Evolutionary conservation across 2,888 invertebrate species (phyloP), one percentile per base, ranked within the genome.

Genomic region (Lobophora halterata): DNA sequence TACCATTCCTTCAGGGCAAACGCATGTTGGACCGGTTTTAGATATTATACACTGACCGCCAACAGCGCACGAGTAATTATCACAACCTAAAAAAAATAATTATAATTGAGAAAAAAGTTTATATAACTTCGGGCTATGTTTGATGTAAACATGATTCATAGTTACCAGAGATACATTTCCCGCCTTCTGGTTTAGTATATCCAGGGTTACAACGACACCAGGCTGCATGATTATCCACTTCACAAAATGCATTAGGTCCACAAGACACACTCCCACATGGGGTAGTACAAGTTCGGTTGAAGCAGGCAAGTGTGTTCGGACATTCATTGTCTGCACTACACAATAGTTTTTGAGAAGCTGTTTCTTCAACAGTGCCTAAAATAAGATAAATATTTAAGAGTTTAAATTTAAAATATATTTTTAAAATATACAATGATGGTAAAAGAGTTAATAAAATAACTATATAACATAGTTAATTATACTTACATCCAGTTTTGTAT

Each of bases 131-230:
- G n/a, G n/a, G 6, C 11, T n/a, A 17, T 2, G n/a, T 14, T n/a
- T n/a, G 5, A 9, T 16, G 10, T 28, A 18, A 7, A 18, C 10
- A 12, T 9, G 7, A 23, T 16, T 1, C 6, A 16, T 25, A 26
- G 46, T 88, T 81, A 93, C 94, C 91, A 31, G 96, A 95, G 21
- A 95, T 91, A 61, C 96, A 97, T 77, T 94, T 93, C 37, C 95
- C 95, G 46, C 91, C 91, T 31, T 91, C 89, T 43, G 93, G 93
- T 78, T 96, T 94, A 1, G 90, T 90, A 61, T 91, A 97, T 7
- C 96, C 96, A 28, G 94, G 92, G 37, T 92, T 91, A 65, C 97
- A 97, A 52, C 94, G 91, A 69, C 97, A 97, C 93, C 94, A 94
- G 3, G 95, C 95, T 0, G 93, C 94, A 67, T 97, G 97, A 58